These are phyloP conservation scores for Tachina grossa DNA, from an alignment of 2,888 invertebrate species.

Conservation along the genomic window DNA sequence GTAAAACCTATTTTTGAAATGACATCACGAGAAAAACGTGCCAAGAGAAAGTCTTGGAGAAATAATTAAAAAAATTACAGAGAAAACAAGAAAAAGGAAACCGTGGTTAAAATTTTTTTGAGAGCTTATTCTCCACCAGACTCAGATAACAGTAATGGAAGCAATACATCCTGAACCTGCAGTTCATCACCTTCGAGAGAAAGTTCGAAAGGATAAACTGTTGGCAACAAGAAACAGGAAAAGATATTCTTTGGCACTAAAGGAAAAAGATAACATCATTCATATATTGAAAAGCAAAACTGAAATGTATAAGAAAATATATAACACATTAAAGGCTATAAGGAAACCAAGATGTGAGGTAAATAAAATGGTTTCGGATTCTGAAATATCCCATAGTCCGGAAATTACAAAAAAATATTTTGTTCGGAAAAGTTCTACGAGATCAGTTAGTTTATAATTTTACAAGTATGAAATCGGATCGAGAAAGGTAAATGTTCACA, in stretches of 20 bases:
- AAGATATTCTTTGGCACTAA: slow-evolving; percentile 27
- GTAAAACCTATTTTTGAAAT: slow-evolving; percentile 21
- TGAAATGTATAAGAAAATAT: slow-evolving; percentile 12
- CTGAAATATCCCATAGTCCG: slow-evolving; percentile 31
- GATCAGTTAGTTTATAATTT: slow-evolving; percentile 37
- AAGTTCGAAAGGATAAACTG: slow-evolving; percentile 26
- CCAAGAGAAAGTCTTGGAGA: slow-evolving; percentile 31
- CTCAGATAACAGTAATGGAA: slow-evolving; percentile 12
- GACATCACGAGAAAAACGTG: slow-evolving; percentile 32
- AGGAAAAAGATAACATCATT: slow-evolving; percentile 17
- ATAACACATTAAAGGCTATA: slow-evolving; percentile 12
- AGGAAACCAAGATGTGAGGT: neutral
- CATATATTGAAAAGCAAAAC: slow-evolving; percentile 9
- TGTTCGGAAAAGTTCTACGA: slow-evolving; percentile 21
- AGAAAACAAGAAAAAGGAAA: slow-evolving; percentile 31
- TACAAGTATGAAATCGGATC: slow-evolving; percentile 41
- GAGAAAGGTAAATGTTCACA: slow-evolving; percentile 40
- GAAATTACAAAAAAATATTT: slow-evolving; percentile 6
- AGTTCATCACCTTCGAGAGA: slow-evolving; percentile 17
- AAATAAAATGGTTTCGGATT: slow-evolving; percentile 8
- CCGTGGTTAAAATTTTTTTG: neutral
- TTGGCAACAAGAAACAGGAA: slow-evolving; percentile 31
- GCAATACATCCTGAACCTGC: slow-evolving; percentile 1
- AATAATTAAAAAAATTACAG: slow-evolving; percentile 7
- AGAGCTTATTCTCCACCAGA: neutral